Conservation (phyloP, 2,113 vertebrate genomes). For the Lamprologus tigripictilis region DNA sequence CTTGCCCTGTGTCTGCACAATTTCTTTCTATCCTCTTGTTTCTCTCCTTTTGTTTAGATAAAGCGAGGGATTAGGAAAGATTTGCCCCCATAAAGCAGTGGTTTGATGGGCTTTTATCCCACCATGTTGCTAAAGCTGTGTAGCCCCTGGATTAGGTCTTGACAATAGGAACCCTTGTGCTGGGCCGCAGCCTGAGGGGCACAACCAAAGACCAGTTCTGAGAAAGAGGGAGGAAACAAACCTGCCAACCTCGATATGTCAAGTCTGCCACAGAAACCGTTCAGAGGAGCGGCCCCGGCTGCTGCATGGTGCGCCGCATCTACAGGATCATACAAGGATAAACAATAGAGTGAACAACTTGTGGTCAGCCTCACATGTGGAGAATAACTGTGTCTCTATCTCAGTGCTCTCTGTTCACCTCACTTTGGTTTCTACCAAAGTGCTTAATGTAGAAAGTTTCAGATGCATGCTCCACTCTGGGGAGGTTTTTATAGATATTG, state of each 20-base stretch:
- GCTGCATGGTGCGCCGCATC: conserved; percentile 12
- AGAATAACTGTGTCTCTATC: not conserved
- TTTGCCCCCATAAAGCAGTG: conserved; percentile 97
- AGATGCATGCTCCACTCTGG: not conserved
- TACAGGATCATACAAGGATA: conserved; percentile 12
- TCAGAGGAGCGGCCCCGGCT: conserved; percentile 24
- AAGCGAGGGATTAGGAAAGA: conserved; percentile 97
- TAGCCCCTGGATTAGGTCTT: conserved; percentile 89
- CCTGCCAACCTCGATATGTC: conserved; percentile 75
- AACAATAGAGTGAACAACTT: conserved; percentile 16
- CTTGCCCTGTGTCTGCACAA: conserved; percentile 85
- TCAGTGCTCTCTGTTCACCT: not conserved
- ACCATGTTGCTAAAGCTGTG: conserved; percentile 93
- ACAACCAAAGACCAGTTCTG: conserved; percentile 70
- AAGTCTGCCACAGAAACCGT: conserved; percentile 57
- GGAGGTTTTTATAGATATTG: not conserved
- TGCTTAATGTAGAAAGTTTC: not conserved
- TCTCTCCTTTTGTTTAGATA: conserved; percentile 91
- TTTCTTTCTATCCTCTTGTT: conserved; percentile 77
- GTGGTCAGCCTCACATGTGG: not conserved
- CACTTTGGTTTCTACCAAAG: not conserved
- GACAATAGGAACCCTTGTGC: conserved; percentile 95
- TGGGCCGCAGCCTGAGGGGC: conserved; percentile 82
- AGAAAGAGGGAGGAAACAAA: conserved; percentile 75
- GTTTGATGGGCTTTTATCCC: conserved; percentile 98